Base-by-base conservation (phyloP, 2,113 vertebrate species). In the Colistium nudipinnis region DNA sequence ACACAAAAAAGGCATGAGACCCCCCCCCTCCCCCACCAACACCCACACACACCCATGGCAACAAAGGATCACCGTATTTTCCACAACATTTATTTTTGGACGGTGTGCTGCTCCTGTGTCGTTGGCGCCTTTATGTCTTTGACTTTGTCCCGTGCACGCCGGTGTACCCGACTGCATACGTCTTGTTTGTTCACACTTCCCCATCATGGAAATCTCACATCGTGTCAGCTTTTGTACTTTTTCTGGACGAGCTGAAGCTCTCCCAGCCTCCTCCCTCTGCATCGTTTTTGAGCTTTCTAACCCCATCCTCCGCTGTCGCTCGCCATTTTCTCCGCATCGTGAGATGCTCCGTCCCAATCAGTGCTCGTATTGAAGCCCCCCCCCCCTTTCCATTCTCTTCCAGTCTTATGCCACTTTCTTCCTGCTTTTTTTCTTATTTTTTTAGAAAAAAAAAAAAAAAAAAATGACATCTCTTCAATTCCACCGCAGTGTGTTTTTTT, bases 71-170 rank as follows among this genome's bases (percentile, higher is more conserved):
- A 33, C 22, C 24, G 57, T 36, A 25, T 87, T 78, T 80, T 87
- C 80, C 68, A 35, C 82, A 75, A 74, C 86, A 87, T 86, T 87
- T 86, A 76, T 47, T 82, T 77, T 72, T 59, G 82, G 82, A 71
- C 78, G 45, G 38, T 13, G 56, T 60, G 61, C 36, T 70, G 72
- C 47, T 62, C 25, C 27, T 65, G 68, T 62, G 74, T 57, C 78
- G 61, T 56, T 62, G 31, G 55, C 55, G 59, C 51, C 69, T 63
- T 78, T 63, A 61, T 71, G 33, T 35, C 20, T 79, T 47, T 70
- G 84, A 82, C 78, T 70, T 75, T 79, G 81, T 62, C 60, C 69
- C n/a, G n/a, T n/a, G n/a, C 68, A 30, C 24, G 25, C 3, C 10
- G 16, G 25, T 41, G 28, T 55, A 38, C 33, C 62, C n/a, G 4